Base-by-base conservation (phyloP, 2,888 invertebrate species). In the Agrochola litura region DNA sequence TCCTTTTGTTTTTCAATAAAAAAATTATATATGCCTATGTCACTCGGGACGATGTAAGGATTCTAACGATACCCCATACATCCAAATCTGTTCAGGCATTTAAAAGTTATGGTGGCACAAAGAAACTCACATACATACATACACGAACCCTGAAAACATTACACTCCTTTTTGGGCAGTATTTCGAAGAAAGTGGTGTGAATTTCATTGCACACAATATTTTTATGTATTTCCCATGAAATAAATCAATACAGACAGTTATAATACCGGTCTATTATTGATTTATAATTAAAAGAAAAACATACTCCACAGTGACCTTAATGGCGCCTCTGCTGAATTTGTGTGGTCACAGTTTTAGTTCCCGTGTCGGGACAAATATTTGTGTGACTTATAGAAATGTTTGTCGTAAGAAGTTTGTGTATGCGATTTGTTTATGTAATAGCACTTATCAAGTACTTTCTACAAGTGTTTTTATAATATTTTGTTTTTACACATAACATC, bases 311-410 rank as follows among this genome's bases (percentile, higher is more conserved):
- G 19, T 64, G 76, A 81, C 76, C 76, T 60, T 61, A 76, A 84
- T 80, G 64, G 75, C 60, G 75, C 52, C 71, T 46, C 41, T 54
- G 46, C 9, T 37, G n/a, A 63, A 67, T n/a, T 16, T 46, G 10
- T 22, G 64, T 83, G 41, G 70, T 37, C 52, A 41, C 6, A 46
- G n/a, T 6, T 76, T 71, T 46, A 49, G 22, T 71, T 84, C 80
- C 85, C 83, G 73, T 85, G 54, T 76, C 76, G 52, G 22, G n/a
- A 61, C 73, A 68, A 83, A 83, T 77, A 85, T 76, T 83, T 56
- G 70, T 37, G 49, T 81, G 63, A 64, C 81, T 63, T 49, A 69
- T 41, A n/a, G 72, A 63, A 60, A 30, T 9, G 49, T 67, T 81
- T 71, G 43, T 54, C 14, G 30, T 43, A 19, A n/a, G 30, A 58